These are phyloP conservation scores for Heteromormyrus szaboi DNA, from an alignment of 2,797 vertebrate species.

Conservation along the genomic window DNA sequence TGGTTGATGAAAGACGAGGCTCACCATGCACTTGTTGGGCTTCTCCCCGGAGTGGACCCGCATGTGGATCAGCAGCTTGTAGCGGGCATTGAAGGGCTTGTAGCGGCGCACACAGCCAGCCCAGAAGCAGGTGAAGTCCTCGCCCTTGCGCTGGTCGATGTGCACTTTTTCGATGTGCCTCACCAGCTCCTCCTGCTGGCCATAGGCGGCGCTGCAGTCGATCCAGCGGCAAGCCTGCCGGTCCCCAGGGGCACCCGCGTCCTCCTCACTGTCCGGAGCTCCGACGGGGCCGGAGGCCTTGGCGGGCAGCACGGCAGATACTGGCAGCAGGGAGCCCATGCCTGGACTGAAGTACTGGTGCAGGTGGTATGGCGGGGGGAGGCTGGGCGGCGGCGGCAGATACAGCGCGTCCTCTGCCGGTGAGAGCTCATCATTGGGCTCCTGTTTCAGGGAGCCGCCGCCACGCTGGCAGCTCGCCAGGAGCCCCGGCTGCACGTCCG, in stretches of 20 bases:
- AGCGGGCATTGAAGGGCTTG: slow-evolving; percentile 97
- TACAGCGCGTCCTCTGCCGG: slow-evolving; percentile 68
- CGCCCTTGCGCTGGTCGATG: slow-evolving; percentile 96
- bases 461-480: slow-evolving; percentile 65
- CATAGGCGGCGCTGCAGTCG: slow-evolving; percentile 89
- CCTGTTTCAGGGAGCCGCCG: slow-evolving; percentile 80
- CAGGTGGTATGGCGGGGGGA: slow-evolving; percentile 88
- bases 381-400: slow-evolving; percentile 69
- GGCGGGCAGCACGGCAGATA: slow-evolving; percentile 56
- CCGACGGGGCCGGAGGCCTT: slow-evolving; percentile 54
- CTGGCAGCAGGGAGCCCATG: slow-evolving; percentile 51
- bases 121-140: slow-evolving; percentile 99
- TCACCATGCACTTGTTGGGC: slow-evolving; percentile 99
- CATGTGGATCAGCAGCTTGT: slow-evolving; percentile 99
- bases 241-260: slow-evolving; percentile 48
- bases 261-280: slow-evolving; percentile 60
- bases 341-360: slow-evolving; percentile 69
- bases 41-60: slow-evolving; percentile 98
- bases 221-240: slow-evolving; percentile 93
- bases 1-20: slow-evolving; percentile 44
- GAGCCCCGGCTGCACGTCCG: slow-evolving; percentile 59
- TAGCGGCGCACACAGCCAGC: slow-evolving; percentile 91
- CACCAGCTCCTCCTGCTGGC: slow-evolving; percentile 97
- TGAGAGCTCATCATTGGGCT: slow-evolving; percentile 82
- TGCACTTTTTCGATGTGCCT: slow-evolving; percentile 98